Percentiles rank a stretch among this genome's conserved stretches.
These are phyloP conservation scores for Paedocypris sp. DNA, from an alignment of 2,113 vertebrate species.

Conservation along the genomic window DNA sequence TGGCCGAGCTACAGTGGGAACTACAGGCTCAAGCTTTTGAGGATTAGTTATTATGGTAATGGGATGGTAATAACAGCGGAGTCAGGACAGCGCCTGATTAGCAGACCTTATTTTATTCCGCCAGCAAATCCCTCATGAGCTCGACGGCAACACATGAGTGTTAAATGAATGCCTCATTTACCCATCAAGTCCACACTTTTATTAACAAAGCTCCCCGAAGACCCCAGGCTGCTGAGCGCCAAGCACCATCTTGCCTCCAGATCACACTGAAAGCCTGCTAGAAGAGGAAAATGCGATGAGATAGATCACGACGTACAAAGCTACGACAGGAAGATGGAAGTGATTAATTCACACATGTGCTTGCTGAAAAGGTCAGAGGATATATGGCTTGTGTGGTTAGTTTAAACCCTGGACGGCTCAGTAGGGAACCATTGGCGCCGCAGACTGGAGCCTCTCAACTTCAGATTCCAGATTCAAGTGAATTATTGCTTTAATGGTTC, in stretches of 20 bases:
- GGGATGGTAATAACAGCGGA: conserved; percentile 1
- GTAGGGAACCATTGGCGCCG: not conserved
- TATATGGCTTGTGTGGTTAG: not conserved
- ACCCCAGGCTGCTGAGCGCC: no score
- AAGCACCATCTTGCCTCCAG: not conserved
- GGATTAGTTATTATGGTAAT: conserved; percentile 20
- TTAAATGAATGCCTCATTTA: conserved; percentile 23
- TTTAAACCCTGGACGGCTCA: not conserved
- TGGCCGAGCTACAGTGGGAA: not conserved
- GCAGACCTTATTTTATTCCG: conserved; percentile 9
- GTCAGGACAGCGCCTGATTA: conserved; percentile 2
- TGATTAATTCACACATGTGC: conserved; percentile 16
- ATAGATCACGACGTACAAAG: not conserved
- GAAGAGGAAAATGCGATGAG: not conserved
- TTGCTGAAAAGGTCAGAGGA: conserved; percentile 3
- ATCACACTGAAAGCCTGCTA: not conserved
- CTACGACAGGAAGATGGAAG: not conserved
- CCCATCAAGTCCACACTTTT: conserved; percentile 14
- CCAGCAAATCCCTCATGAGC: conserved; percentile 3
- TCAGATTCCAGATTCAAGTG: not conserved
- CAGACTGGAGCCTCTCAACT: not conserved
- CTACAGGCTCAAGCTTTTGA: conserved; percentile 1
- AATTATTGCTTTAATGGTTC: no score
- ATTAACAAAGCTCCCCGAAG: not conserved
- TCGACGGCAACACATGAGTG: not conserved